Conservation (phyloP, 1,140 invertebrate genomes). For the Antheraea pernyi region DNA sequence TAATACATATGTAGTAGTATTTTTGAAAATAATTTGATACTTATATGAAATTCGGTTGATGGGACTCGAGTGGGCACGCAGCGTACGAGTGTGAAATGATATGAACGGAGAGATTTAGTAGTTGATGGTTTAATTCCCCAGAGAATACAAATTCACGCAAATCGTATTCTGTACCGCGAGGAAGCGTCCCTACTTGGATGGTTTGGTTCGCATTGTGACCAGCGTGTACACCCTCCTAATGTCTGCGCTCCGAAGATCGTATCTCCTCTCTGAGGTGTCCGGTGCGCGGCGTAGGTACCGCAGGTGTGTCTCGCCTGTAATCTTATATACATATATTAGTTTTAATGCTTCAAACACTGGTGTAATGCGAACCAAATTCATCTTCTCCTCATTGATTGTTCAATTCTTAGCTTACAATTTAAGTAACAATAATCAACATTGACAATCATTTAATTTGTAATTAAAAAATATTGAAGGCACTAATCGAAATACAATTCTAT, state of each 20-base stretch:
- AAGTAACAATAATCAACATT: no score
- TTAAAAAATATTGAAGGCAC: no score
- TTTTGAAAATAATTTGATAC: no score
- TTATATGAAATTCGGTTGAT: no score
- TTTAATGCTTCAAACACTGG: neutral
- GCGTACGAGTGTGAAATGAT: neutral
- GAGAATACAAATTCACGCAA: constrained; percentile 65
- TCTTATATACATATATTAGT: no score
- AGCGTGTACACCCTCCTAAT: constrained; percentile 44
- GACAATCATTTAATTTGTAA: no score
- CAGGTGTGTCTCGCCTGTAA: constrained; percentile 32
- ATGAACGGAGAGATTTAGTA: neutral
- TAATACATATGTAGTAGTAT: no score
- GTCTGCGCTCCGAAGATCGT: constrained; percentile 37
- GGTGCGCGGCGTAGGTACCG: constrained; percentile 39
- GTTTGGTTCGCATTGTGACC: constrained; percentile 64
- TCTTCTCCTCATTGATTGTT: neutral
- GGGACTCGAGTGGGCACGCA: no score
- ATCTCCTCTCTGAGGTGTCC: constrained; percentile 33
- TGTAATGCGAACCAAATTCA: constrained; percentile 50
- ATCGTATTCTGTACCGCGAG: constrained; percentile 43
- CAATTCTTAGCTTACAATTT: no score
- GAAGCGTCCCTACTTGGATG: constrained; percentile 38
- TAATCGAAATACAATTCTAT: no score
- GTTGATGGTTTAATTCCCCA: constrained; percentile 35